Conservation (phyloP, 2,797 vertebrate genomes). For the Basileuterus tristriatus region DNA sequence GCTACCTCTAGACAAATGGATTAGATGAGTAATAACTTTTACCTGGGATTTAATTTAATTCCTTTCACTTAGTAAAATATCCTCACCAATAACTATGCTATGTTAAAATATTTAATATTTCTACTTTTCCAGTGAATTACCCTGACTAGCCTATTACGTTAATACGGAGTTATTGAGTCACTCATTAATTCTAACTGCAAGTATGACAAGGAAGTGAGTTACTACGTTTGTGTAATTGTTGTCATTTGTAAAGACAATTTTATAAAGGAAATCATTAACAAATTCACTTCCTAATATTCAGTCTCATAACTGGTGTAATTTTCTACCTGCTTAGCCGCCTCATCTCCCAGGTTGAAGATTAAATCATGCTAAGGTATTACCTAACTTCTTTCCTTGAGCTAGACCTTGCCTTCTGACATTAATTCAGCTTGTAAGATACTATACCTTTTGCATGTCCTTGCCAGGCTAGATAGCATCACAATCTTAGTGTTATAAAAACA, state of each 20-base stretch:
- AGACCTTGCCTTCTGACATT: neutral
- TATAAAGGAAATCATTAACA: neutral
- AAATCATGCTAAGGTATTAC: neutral
- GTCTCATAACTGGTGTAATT: neutral
- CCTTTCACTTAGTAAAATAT: constrained; percentile 1
- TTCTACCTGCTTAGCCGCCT: neutral
- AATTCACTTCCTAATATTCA: constrained; percentile 5
- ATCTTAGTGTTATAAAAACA: neutral
- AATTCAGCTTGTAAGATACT: neutral
- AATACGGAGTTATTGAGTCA: constrained; percentile 31
- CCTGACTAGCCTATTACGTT: constrained; percentile 42
- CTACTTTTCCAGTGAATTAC: constrained; percentile 42
- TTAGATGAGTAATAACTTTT: neutral
- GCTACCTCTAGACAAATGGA: neutral
- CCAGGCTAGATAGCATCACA: neutral
- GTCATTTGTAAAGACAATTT: constrained; percentile 33
- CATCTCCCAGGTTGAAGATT: neutral
- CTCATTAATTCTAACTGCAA: constrained; percentile 51
- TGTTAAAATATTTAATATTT: constrained; percentile 17
- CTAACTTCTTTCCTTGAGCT: neutral
- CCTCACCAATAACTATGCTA: neutral
- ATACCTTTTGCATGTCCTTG: neutral
- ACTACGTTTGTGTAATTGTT: constrained; percentile 37
- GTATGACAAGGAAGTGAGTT: constrained; percentile 34
- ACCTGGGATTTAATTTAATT: neutral